Evolutionary conservation across 1,140 invertebrate species (phyloP), one percentile per base, ranked within the genome.

Genomic region (Drosophila dunni): DNA sequence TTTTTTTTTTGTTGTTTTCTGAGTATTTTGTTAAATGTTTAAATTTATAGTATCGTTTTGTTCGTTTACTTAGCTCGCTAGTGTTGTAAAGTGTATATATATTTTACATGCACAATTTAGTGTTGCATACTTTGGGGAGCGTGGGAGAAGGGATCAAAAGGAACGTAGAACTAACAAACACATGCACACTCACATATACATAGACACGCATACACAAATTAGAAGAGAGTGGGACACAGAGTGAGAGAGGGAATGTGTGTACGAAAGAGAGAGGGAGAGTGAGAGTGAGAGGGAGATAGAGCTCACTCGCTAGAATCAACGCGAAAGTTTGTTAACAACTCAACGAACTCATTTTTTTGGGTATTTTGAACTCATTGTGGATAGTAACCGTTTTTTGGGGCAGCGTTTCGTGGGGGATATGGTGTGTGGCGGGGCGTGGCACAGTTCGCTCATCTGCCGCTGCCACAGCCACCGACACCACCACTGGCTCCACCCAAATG

Each of bases 301-400:
- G 61, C 50, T 45, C 76, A 65, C 80, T 72, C 72, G 80, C 80
- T 83, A 79, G 71, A 58, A 66, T 77, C 81, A 84, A 84, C 74
- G 81, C 63, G 45, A 63, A 63, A 57, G n/a, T 29, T 56, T 42
- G 65, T 50, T 73, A 70, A 73, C 20, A 82, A 82, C 63, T 74
- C 50, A 53, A 53, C 7, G 11, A 33, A 42, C 40, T 42, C 29
- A 51, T 33, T 71, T 33, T 71, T 20, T 13, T 11, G 4, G 9
- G 33, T n/a, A 15, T 56, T 15, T 5, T 61, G 15, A 56, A 62
- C 45, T 50, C 34, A 53, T 20, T 36, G 33, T 36, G 36, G 64
- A 34, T 56, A n/a, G 29, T 60, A 48, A 24, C 11, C 64, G 34
- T 69, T 53, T 13, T 45, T 20, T 13, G 48, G 34, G 8, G n/a